These are phyloP conservation scores for Drosophila elegans DNA, from an alignment of 1,140 invertebrate species.

Conservation along the genomic window DNA sequence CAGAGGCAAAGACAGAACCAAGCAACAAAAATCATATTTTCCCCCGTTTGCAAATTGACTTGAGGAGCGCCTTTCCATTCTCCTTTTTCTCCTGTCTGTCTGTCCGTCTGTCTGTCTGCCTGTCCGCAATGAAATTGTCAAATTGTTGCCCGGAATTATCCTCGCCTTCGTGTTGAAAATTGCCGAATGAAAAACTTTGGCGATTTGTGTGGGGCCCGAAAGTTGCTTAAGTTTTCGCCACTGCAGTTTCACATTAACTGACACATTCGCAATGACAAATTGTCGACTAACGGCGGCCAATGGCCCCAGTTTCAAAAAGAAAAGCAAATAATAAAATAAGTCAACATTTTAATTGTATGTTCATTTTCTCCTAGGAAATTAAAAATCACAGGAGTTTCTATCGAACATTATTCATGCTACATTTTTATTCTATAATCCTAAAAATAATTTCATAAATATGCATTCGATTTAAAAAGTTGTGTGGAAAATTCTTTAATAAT, in stretches of 20 bases:
- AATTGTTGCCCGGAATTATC: slow-evolving; percentile 55
- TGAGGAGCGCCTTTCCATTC: slow-evolving; percentile 29
- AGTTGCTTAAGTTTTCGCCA: slow-evolving; percentile 63
- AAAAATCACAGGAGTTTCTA: neutral
- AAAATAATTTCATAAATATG: too few relatives aligned
- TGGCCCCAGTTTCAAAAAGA: slow-evolving; percentile 11
- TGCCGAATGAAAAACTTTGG: slow-evolving; percentile 63
- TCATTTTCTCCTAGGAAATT: too few relatives aligned
- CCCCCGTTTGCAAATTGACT: slow-evolving; percentile 45
- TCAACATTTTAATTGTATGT: slow-evolving; percentile 1
- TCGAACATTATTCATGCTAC: too few relatives aligned
- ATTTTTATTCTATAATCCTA: too few relatives aligned
- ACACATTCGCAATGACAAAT: slow-evolving; percentile 54
- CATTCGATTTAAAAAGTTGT: too few relatives aligned
- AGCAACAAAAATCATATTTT: slow-evolving; percentile 34
- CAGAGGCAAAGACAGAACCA: too few relatives aligned
- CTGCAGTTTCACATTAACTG: slow-evolving; percentile 51
- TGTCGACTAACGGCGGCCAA: slow-evolving; percentile 62
- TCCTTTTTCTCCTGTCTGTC: neutral
- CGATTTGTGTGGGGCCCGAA: slow-evolving; percentile 65
- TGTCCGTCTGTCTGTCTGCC: slow-evolving; percentile 6
- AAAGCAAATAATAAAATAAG: neutral
- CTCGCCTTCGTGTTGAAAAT: slow-evolving; percentile 73
- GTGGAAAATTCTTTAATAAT: too few relatives aligned
- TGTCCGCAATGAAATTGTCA: slow-evolving; percentile 67